Percentiles rank a stretch among this genome's conserved stretches.
phyloP scores from a whole-genome alignment of 2,113 vertebrate genomes.

The Anhinga rufa region DNA sequence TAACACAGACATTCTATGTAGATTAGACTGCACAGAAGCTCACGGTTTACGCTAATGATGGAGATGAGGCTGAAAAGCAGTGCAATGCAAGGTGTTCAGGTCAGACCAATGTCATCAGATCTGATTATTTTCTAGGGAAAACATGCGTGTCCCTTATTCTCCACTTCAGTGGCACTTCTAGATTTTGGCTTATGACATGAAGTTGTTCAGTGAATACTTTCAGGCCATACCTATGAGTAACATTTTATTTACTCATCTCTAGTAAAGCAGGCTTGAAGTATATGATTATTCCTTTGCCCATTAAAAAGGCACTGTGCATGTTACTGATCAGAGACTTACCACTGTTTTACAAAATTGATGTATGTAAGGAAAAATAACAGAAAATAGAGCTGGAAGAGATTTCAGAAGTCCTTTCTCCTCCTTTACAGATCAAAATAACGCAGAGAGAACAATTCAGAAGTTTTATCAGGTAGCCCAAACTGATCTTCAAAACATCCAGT shows the following conservation, averaged over 20 bases:
- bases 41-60: not conserved
- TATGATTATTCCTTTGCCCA: not conserved
- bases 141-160: not conserved
- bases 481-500: not conserved
- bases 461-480: not conserved
- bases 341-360: not conserved
- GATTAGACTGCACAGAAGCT: not conserved
- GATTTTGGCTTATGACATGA: not conserved
- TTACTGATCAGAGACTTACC: not conserved
- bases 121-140: not conserved
- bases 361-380: not conserved
- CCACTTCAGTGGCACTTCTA: not conserved
- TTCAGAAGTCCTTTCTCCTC: not conserved
- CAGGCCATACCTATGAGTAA: not conserved
- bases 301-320: not conserved
- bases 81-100: not conserved
- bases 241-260: not conserved
- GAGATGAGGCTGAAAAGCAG: not conserved
- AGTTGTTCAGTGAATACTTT: not conserved
- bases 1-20: fast-evolving
- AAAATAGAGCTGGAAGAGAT: not conserved
- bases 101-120: not conserved
- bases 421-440: not conserved
- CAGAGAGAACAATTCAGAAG: not conserved
- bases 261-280: not conserved